These are phyloP conservation scores for Andricus curvator DNA, from an alignment of 2,888 invertebrate species.

Conservation along the genomic window DNA sequence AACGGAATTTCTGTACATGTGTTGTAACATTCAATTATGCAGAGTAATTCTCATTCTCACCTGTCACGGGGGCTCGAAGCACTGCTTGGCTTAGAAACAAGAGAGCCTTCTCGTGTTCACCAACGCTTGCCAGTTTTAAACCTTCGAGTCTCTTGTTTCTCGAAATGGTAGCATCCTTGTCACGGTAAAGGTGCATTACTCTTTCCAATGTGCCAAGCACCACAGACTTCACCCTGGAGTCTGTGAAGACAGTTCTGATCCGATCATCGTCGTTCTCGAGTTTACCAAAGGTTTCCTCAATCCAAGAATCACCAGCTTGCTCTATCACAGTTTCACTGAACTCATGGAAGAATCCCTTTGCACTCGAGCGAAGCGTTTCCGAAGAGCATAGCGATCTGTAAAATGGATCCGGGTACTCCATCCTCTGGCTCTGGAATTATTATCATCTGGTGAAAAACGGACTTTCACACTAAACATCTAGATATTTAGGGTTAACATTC, in stretches of 20 bases:
- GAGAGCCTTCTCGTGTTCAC: slow-evolving; percentile 82
- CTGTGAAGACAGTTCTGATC: slow-evolving; percentile 80
- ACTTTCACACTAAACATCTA: too few species aligned
- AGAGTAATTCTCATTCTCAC: slow-evolving; percentile 70
- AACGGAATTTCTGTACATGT: too few species aligned
- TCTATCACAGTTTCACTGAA: slow-evolving; percentile 82
- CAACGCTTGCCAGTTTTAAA: slow-evolving; percentile 80
- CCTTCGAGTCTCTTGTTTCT: slow-evolving; percentile 83
- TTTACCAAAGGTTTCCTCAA: slow-evolving; percentile 81
- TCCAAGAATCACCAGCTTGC: slow-evolving; percentile 82
- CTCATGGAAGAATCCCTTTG: slow-evolving; percentile 87
- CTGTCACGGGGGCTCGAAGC: slow-evolving; percentile 84
- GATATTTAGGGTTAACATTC: too few species aligned
- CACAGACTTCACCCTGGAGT: slow-evolving; percentile 79
- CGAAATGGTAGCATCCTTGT: slow-evolving; percentile 84
- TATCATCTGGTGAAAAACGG: too few species aligned
- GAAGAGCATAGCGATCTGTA: slow-evolving; percentile 86
- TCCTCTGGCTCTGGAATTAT: slow-evolving; percentile 36
- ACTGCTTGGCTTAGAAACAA: slow-evolving; percentile 86
- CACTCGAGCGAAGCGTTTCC: slow-evolving; percentile 87
- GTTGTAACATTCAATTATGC: too few species aligned
- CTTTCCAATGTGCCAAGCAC: slow-evolving; percentile 83
- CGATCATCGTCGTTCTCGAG: slow-evolving; percentile 82
- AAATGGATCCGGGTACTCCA: slow-evolving; percentile 63
- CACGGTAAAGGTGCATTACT: slow-evolving; percentile 84